Evolutionary conservation across 2,888 invertebrate species (phyloP).

Genomic region (Prostheceraeus crozeri): DNA sequence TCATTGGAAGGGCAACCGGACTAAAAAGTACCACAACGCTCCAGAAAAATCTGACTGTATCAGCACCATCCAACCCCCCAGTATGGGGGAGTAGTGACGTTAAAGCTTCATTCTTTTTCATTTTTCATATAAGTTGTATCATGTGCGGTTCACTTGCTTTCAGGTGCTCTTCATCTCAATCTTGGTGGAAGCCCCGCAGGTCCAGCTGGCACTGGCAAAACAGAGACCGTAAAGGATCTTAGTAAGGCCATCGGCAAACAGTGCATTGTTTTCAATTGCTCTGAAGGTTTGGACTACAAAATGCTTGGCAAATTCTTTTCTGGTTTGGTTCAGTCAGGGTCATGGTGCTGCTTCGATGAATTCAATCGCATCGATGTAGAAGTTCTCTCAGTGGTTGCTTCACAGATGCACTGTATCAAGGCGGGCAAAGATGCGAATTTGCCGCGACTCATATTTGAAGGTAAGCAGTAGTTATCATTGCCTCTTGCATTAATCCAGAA

Average conservation of each 20-base stretch:
- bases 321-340: conserved; percentile 55
- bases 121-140: no score
- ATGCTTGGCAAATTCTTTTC: conserved; percentile 57
- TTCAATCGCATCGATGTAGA: conserved; percentile 57
- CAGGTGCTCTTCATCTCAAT: conserved; percentile 51
- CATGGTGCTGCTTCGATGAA: conserved; percentile 58
- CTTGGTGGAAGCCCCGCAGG: conserved; percentile 56
- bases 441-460: conserved; percentile 43
- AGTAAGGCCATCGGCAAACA: conserved; percentile 56
- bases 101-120: no score
- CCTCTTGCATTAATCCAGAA: neutral
- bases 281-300: conserved; percentile 56
- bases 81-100: no score
- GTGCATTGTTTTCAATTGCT: conserved; percentile 57
- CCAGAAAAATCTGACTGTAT: no score
- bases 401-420: conserved; percentile 56
- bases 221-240: conserved; percentile 57
- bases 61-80: no score
- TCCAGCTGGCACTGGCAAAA: conserved; percentile 57
- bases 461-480: neutral
- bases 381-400: conserved; percentile 56
- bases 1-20: no score
- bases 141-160: no score
- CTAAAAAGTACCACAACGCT: no score
- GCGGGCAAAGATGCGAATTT: conserved; percentile 52